phyloP scores from a whole-genome alignment of 2,797 vertebrate species.

The Gymnothorax javanicus region DNA sequence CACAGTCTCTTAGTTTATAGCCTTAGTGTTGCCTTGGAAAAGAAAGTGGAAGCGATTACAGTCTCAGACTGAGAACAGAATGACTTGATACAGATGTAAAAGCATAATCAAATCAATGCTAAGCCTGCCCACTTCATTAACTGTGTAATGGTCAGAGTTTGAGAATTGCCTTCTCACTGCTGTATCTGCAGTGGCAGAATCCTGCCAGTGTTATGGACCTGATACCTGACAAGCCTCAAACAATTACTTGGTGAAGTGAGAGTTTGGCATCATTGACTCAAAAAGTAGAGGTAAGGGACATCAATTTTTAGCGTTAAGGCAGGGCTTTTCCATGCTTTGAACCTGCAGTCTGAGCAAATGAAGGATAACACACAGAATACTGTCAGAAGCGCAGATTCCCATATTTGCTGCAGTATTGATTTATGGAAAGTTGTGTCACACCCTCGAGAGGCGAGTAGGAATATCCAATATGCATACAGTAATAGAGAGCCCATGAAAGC shows the following conservation, averaged over 20 bases:
- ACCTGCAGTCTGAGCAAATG: not conserved
- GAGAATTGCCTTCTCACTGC: not conserved
- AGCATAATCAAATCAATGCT: not conserved
- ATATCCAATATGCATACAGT: not conserved
- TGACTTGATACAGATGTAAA: not conserved
- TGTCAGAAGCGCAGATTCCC: not conserved
- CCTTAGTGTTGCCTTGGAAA: not conserved
- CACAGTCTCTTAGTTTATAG: not conserved
- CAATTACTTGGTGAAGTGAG: not conserved
- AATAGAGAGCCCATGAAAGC: not conserved
- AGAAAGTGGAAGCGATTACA: not conserved
- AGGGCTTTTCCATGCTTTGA: not conserved
- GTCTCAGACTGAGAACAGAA: not conserved
- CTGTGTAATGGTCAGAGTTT: not conserved
- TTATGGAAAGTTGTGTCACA: not conserved
- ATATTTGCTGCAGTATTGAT: not conserved
- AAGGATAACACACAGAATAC: not conserved
- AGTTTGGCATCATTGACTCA: not conserved
- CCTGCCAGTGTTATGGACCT: not conserved
- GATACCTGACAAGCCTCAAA: not conserved
- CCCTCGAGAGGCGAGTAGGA: not conserved
- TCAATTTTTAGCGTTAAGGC: not conserved
- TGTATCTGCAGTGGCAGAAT: not conserved
- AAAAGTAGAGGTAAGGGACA: not conserved
- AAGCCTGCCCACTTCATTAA: not conserved